Evolutionary conservation across 2,888 invertebrate species (phyloP).

Genomic region (Hydropsyche betteni): DNA sequence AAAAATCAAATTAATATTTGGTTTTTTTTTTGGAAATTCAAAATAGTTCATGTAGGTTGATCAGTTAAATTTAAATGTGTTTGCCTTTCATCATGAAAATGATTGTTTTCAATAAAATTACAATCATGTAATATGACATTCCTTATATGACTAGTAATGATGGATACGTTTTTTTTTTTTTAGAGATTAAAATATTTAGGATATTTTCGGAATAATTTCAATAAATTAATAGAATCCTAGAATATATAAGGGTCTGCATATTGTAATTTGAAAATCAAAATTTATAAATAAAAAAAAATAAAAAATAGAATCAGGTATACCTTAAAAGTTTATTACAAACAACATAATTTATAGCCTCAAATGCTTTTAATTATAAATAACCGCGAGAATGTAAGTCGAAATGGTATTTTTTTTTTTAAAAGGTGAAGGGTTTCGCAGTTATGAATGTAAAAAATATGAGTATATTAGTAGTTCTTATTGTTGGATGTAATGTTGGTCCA

Average conservation of each 20-base stretch:
- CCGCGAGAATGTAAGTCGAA: background rate
- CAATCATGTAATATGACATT: too few species aligned
- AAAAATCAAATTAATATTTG: too few species aligned
- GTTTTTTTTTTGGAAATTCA: too few species aligned
- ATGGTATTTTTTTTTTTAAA: background rate
- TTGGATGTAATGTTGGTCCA: background rate
- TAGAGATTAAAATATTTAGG: conserved; percentile 42
- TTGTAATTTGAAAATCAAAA: conserved; percentile 55
- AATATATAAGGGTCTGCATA: too few species aligned
- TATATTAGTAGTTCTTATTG: background rate
- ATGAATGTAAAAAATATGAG: conserved; percentile 11
- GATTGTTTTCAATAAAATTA: too few species aligned
- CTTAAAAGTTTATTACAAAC: background rate
- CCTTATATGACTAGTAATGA: too few species aligned
- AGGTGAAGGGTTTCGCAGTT: background rate
- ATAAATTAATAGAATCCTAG: too few species aligned
- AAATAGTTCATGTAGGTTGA: too few species aligned
- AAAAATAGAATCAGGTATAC: background rate
- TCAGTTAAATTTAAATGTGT: too few species aligned
- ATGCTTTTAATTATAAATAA: conserved; percentile 13
- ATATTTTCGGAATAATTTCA: too few species aligned
- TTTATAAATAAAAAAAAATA: conserved; percentile 45
- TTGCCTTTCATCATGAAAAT: too few species aligned
- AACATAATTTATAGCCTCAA: conserved; percentile 20
- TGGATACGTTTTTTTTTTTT: too few species aligned